Conservation (phyloP, 2,113 vertebrate genomes). For the Vicugna pacos region DNA sequence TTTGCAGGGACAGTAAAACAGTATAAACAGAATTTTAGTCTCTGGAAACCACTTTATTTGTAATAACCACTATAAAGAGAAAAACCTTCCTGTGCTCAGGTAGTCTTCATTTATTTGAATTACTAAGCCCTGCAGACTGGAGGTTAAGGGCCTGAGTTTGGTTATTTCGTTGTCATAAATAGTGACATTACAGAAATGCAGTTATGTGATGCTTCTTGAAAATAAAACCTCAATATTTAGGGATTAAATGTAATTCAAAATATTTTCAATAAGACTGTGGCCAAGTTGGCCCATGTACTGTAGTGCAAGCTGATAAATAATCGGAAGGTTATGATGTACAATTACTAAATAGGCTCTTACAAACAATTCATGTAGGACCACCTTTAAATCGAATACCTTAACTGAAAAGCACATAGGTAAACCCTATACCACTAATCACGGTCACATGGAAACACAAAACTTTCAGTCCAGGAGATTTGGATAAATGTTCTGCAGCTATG, state of each 20-base stretch:
- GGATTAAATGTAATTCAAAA: slow-evolving; percentile 32
- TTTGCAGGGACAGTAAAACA: slow-evolving; percentile 14
- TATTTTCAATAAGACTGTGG: slow-evolving; percentile 31
- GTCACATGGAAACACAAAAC: neutral
- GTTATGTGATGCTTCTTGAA: neutral
- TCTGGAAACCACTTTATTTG: slow-evolving; percentile 50
- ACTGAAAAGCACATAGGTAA: neutral
- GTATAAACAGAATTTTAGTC: neutral
- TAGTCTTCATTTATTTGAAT: slow-evolving; percentile 16
- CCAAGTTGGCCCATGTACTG: neutral
- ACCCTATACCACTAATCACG: neutral
- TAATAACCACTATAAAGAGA: neutral
- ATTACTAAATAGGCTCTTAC: neutral
- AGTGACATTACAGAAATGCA: neutral
- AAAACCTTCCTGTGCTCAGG: neutral
- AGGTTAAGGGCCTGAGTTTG: neutral
- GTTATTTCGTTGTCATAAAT: neutral
- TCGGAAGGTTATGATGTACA: neutral
- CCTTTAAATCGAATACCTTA: slow-evolving; percentile 14
- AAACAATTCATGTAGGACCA: neutral
- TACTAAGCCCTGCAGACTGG: neutral
- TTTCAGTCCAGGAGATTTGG: neutral
- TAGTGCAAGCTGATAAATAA: neutral
- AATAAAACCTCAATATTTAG: slow-evolving; percentile 30
- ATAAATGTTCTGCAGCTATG: neutral